Conservation (phyloP, 1,140 invertebrate species). For the Venturia canescens region DNA sequence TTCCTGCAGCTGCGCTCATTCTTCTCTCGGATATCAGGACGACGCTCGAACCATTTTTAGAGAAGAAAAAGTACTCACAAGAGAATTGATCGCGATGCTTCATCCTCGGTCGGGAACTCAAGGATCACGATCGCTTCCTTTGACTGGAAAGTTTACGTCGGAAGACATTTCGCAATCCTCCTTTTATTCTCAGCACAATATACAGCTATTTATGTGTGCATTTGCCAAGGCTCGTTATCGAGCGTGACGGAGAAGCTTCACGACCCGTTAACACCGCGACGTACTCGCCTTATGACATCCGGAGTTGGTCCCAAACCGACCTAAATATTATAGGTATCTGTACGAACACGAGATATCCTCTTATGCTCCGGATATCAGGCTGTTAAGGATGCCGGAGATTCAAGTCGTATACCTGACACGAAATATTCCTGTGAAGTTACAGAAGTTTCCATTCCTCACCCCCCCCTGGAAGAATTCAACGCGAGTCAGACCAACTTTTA, state of each 20-base stretch:
- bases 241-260: slow-evolving; percentile 3
- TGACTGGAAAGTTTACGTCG: background rate
- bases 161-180: background rate
- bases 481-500: background rate
- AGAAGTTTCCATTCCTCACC: background rate
- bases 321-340: background rate
- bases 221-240: background rate
- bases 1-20: background rate
- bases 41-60: background rate
- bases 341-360: background rate
- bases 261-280: background rate
- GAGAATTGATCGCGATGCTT: background rate
- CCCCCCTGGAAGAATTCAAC: background rate
- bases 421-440: slow-evolving; percentile 4
- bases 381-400: slow-evolving; percentile 18
- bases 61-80: background rate
- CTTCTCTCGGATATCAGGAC: background rate
- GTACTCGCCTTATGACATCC: background rate
- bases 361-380: background rate
- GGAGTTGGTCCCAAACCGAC: background rate
- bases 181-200: background rate
- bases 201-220: background rate
- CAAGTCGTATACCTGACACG: background rate
- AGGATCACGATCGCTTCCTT: background rate
- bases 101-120: background rate